Evolutionary conservation across 2,888 invertebrate genomes (phyloP), one percentile per base, ranked within the genome.

Genomic region (Altica lythri): DNA sequence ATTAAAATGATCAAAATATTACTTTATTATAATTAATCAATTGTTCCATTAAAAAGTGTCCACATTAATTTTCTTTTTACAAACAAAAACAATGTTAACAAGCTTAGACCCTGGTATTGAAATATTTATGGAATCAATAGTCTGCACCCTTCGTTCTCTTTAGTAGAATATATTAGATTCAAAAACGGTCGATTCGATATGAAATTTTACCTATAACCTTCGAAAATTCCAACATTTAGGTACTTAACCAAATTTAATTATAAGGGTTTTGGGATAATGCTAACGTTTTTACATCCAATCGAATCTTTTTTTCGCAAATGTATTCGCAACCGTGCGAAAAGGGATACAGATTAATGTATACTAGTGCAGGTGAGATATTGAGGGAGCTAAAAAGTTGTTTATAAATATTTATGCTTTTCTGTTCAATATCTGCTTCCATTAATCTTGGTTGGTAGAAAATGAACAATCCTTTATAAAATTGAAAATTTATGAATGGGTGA

Each of bases 291-390:
- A 10, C 16, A 42, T 19, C 42, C 42, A n/a, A 42, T 42, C 27
- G 12, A 42, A 29, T 43, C n/a, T 13, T 29, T 43, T 42, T 8
- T 13, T 25, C 42, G 19, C 22, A 14, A 27, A 42, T 42, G 14
- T 42, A 42, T 42, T 42, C 42, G 17, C 6, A 10, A 27, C 10
- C n/a, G 10, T 3, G 4, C 8, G 25, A 27, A 27, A 43, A 14
- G 43, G 43, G 43, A 43, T 27, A 12, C 14, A 14, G 27, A 43
- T 43, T 25, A 43, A 43, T 43, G 43, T 43, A 27, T 43, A 22
- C 25, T 43, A 16, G 22, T n/a, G 22, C 25, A 13, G 43, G 13
- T 43, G 43, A 43, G 43, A 22, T 25, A 43, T 43, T 25, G 43
- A 22, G 13, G 9, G 13, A 16, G 8, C n/a, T 29, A 9, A 19